Evolutionary conservation across 2,888 invertebrate genomes (phyloP).

Genomic region (Dasypolia templi): DNA sequence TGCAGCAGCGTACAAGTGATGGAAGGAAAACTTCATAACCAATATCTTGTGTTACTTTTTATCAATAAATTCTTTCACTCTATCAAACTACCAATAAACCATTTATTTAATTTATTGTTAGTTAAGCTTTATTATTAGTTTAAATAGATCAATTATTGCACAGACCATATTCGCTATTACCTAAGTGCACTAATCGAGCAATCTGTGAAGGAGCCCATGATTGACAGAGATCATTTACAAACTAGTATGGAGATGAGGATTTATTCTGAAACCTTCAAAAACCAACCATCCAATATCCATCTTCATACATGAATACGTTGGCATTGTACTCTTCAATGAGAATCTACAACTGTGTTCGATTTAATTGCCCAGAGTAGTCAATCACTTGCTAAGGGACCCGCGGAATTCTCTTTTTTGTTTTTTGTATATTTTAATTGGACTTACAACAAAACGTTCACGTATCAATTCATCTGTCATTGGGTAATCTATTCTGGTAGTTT

Average conservation of each 20-base stretch:
- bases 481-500: background rate
- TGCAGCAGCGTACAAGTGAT: too few relatives aligned
- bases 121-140: too few relatives aligned
- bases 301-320: constrained; percentile 12
- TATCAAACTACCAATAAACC: too few relatives aligned
- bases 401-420: background rate
- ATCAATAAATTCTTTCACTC: too few relatives aligned
- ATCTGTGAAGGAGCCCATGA: constrained; percentile 1
- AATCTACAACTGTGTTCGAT: constrained; percentile 13
- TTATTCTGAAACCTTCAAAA: constrained; percentile 46
- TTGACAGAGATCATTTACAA: constrained; percentile 10
- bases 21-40: too few relatives aligned
- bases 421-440: background rate
- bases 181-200: background rate
- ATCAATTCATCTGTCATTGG: background rate
- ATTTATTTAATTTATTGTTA: too few relatives aligned
- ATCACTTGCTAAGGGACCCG: background rate
- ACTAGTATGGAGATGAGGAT: constrained; percentile 36
- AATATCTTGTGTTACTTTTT: too few relatives aligned
- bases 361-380: constrained; percentile 4
- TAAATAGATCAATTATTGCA: too few relatives aligned
- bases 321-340: too few relatives aligned
- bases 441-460: background rate
- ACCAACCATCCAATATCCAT: too few relatives aligned
- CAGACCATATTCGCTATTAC: background rate